Evolutionary conservation across 1,140 invertebrate species (phyloP), one percentile per base, ranked within the genome.

Genomic region (Drosophila ironensis): DNA sequence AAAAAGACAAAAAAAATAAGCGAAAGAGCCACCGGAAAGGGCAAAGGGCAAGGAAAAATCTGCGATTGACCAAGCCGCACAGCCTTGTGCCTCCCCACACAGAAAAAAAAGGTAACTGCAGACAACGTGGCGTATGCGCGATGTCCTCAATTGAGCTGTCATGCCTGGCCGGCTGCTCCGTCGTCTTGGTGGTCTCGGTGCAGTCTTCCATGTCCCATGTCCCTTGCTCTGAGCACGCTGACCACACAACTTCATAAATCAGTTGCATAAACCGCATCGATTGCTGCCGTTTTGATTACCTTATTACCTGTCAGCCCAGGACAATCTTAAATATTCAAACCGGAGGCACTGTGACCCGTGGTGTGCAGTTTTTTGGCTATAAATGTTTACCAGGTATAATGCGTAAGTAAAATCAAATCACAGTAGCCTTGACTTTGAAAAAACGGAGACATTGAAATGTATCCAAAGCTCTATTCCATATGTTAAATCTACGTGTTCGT

Each of bases 71-170:
- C 70, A 52, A 46, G 35, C 47, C 33, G 50, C 42, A 41, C 67
- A 60, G 60, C 20, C 53, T 60, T 70, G 46, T 6, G n/a, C 14
- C 12, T 5, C n/a, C n/a, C n/a, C n/a, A n/a, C n/a, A n/a, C n/a
- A n/a, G n/a, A n/a, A n/a, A n/a, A n/a, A 35, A 69, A 72, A 69
- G 70, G 75, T 80, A 71, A 20, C 33, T 28, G 30, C 44, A 50
- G 69, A 64, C 56, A 70, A 73, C 61, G 48, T 73, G 78, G 46
- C 78, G 73, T 84, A 82, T 84, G 63, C 77, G 72, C 75, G 69
- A 54, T 84, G 69, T 76, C 57, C 69, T 66, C 73, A 84, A 82
- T 82, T 78, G 69, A 78, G 78, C 74, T 82, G 81, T 78, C 78
- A 73, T 27, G 54, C 27, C 70, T 56, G 48, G 17, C 41, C 47